Base-by-base conservation (phyloP, 2,888 invertebrate genomes). In the Ichneumoninae sp. region DNA sequence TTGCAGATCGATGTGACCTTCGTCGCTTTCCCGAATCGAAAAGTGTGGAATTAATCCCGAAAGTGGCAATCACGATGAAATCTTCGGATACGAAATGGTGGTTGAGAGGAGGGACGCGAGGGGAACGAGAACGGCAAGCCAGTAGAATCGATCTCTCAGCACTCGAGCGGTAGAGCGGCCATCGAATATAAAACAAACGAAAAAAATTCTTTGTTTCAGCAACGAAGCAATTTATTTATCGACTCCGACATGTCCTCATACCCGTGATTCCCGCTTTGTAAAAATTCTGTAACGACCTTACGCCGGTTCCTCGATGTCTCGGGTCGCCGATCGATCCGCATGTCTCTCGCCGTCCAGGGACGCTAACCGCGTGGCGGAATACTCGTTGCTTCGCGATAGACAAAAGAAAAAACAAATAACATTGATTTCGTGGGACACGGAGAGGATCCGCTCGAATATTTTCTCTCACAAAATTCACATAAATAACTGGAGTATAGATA, bases 131-230 rank as follows among this genome's bases (percentile, higher is more conserved):
- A 40, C 19, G 76, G 66, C 57, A 44, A 70, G 68, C 71, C 83
- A 63, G 71, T 19, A 47, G 50, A 76, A 86, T 80, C 81, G 83
- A 85, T 81, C 65, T 81, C 66, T 74, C 81, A 47, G 78, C 30
- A 44, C 40, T 52, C 13, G 16, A 44, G 36, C 22, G 47, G 74
- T 30, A 26, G 13, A 16, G 16, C 60, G 10, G 3, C 22, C 54
- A 54, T 30, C 26, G 6, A 16, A 6, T n/a, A 3, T 30, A 60
- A 13, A 10, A 4, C 13, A 4, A 60, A 60, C 8, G 30, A 16
- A 16, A 5, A 5, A 30, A 30, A 26, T 26, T 30, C 33, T 63
- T 74, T 22, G 63, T 74, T 13, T n/a, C 22, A 47, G n/a, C 54
- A 75, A 47, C 74, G 57, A 33, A 50, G 33, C 57, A 50, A 75